Conservation (phyloP, 37 sponge, comb jelly and placozoan species). For the Corticium candelabrum region DNA sequence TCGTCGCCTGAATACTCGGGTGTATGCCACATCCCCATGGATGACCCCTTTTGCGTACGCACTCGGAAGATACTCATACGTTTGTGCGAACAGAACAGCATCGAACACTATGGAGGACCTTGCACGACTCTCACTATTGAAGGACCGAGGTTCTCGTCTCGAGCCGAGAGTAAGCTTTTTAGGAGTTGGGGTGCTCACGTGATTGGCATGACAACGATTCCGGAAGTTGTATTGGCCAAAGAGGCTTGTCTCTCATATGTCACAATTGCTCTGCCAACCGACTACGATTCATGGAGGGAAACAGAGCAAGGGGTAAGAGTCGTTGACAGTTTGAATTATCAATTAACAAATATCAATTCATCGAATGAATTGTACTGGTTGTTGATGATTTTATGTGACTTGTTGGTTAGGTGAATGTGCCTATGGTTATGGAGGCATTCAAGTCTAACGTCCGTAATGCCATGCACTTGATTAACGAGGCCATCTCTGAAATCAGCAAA, state of each 20-base stretch:
- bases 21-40: slow-evolving; percentile 87
- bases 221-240: slow-evolving; percentile 86
- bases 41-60: slow-evolving; percentile 69
- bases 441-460: slow-evolving; percentile 47
- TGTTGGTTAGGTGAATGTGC: slow-evolving; percentile 55
- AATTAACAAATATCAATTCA: background rate
- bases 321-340: background rate
- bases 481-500: slow-evolving; percentile 37
- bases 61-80: slow-evolving; percentile 27
- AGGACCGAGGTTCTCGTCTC: slow-evolving; percentile 89
- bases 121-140: slow-evolving; percentile 85
- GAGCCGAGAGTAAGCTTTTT: slow-evolving; percentile 81
- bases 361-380: slow-evolving; percentile 7
- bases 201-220: slow-evolving; percentile 94
- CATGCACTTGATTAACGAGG: slow-evolving; percentile 29
- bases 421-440: slow-evolving; percentile 55
- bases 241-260: slow-evolving; percentile 84
- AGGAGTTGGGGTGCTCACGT: slow-evolving; percentile 71
- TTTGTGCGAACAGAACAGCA: background rate
- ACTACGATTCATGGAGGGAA: slow-evolving; percentile 90
- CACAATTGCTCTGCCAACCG: slow-evolving; percentile 85
- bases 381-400: background rate
- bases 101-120: background rate
- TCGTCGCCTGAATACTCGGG: slow-evolving; percentile 19
- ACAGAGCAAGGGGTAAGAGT: slow-evolving; percentile 29